Evolutionary conservation across 2,888 invertebrate species (phyloP).

Genomic region (Ophraella communa): DNA sequence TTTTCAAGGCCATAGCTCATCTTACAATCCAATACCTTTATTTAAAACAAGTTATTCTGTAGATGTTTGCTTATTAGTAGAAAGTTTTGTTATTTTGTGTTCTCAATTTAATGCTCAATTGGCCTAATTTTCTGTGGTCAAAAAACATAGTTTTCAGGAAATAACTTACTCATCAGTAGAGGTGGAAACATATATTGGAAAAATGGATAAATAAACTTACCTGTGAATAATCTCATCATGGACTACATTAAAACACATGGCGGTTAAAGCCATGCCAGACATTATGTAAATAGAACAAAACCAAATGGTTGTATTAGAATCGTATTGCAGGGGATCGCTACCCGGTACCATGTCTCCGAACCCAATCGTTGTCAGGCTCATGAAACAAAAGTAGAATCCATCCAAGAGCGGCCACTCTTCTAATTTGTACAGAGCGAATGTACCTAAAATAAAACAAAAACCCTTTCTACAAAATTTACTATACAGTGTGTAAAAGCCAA

Average conservation of each 20-base stretch:
- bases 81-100: too few species aligned
- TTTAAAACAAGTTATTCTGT: too few species aligned
- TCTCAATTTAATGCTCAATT: too few species aligned
- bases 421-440: constrained; percentile 81
- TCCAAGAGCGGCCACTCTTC: constrained; percentile 92
- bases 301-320: constrained; percentile 79
- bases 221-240: constrained; percentile 88
- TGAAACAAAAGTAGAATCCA: constrained; percentile 94
- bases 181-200: too few species aligned
- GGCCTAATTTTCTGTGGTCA: too few species aligned
- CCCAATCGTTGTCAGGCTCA: constrained; percentile 91
- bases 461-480: too few species aligned
- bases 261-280: constrained; percentile 85
- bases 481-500: too few species aligned
- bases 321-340: constrained; percentile 65
- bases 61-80: too few species aligned
- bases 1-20: too few species aligned
- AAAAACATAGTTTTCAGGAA: too few species aligned
- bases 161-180: too few species aligned
- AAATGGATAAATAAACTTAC: constrained; percentile 35
- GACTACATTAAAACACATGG: constrained; percentile 90
- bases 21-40: too few species aligned
- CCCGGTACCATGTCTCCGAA: constrained; percentile 88
- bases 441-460: constrained; percentile 22
- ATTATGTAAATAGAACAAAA: constrained; percentile 88